phyloP scores from a whole-genome alignment of 2,888 invertebrate species.

The Rhaphigaster nebulosa region DNA sequence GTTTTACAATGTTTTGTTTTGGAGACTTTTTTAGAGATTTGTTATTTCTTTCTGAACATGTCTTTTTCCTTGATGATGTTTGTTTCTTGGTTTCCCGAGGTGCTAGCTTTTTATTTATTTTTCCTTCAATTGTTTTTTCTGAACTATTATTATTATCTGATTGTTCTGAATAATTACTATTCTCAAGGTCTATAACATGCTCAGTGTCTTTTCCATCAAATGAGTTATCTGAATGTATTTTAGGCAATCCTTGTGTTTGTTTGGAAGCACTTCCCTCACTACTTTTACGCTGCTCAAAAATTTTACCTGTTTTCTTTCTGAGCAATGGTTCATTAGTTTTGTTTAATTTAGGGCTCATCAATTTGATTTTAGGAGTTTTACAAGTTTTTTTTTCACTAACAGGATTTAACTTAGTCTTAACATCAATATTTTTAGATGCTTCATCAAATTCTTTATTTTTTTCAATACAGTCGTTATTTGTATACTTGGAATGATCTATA shows the following conservation, averaged over 20 bases:
- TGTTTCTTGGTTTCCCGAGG: slow-evolving; percentile 12
- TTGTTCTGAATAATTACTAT: slow-evolving; percentile 12
- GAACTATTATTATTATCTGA: slow-evolving; percentile 16
- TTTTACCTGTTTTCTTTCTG: slow-evolving; percentile 12
- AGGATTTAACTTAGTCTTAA: background rate
- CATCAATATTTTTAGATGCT: background rate
- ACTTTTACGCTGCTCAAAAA: background rate
- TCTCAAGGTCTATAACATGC: background rate
- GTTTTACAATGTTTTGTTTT: background rate
- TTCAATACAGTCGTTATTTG: background rate
- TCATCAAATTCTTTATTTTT: background rate
- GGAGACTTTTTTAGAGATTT: background rate
- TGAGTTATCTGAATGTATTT: background rate
- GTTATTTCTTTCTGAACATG: background rate
- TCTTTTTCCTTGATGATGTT: background rate
- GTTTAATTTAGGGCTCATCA: background rate
- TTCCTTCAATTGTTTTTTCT: background rate
- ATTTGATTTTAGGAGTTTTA: slow-evolving; percentile 28
- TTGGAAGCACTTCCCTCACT: background rate
- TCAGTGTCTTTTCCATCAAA: background rate
- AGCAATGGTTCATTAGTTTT: slow-evolving; percentile 20
- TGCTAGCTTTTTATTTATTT: background rate
- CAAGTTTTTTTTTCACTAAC: slow-evolving; percentile 5
- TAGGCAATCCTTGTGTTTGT: background rate
- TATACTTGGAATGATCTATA: background rate